Conservation (phyloP, 2,797 vertebrate genomes). For the Coluber constrictor region DNA sequence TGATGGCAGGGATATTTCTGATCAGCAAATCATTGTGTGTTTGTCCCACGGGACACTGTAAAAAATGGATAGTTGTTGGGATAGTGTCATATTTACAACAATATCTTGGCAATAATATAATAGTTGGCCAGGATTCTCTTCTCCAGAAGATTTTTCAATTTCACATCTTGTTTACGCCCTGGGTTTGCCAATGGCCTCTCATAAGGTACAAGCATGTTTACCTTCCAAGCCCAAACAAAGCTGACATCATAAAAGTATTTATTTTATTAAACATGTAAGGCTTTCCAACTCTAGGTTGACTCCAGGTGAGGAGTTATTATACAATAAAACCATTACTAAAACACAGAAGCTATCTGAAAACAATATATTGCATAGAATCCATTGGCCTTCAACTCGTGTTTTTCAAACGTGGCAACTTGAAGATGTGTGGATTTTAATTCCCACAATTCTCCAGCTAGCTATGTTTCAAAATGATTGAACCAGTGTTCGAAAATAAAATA, state of each 20-base stretch:
- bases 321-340: neutral
- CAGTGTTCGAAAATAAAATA: neutral
- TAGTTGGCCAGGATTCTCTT: neutral
- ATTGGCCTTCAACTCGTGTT: neutral
- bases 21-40: neutral
- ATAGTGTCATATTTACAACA: neutral
- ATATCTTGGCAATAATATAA: neutral
- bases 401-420: neutral
- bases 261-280: neutral
- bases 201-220: neutral
- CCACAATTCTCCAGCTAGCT: neutral
- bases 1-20: neutral
- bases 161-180: neutral
- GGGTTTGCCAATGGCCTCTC: neutral
- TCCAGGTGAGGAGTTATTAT: neutral
- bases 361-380: neutral
- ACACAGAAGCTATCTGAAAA: neutral
- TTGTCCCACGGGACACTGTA: neutral
- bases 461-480: neutral
- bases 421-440: neutral
- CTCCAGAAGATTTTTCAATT: neutral
- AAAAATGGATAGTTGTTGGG: neutral
- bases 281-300: neutral
- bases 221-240: neutral
- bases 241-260: neutral